Conservation (phyloP, 2,797 vertebrate species). For the Danio aesculapii region DNA sequence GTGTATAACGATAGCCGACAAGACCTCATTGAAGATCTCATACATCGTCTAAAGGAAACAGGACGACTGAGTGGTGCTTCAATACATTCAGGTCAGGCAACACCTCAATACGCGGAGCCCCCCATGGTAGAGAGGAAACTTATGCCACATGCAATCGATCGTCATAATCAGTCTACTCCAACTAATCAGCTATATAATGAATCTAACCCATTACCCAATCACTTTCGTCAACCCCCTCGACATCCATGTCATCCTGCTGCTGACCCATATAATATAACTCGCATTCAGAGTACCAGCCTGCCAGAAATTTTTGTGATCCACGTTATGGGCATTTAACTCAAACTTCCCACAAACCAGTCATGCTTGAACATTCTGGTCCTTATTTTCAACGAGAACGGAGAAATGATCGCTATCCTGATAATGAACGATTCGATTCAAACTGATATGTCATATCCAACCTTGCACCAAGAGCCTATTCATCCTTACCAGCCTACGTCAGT, state of each 20-base stretch:
- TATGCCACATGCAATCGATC: no score
- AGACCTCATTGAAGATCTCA: no score
- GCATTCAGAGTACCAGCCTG: not conserved
- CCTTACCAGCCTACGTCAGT: not conserved
- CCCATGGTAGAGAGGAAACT: no score
- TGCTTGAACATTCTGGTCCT: no score
- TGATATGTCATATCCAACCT: not conserved
- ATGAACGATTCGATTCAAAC: not conserved
- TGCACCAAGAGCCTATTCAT: not conserved
- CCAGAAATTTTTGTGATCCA: not conserved
- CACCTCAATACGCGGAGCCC: not conserved
- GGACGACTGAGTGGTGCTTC: not conserved
- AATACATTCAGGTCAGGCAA: not conserved
- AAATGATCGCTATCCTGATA: not conserved
- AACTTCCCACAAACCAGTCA: no score
- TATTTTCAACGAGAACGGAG: not conserved
- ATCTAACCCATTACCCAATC: not conserved
- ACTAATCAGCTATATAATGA: no score
- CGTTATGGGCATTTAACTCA: not conserved
- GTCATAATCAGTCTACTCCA: not conserved
- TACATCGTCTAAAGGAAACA: not conserved
- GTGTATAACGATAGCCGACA: not conserved
- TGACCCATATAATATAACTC: not conserved
- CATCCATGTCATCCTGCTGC: not conserved
- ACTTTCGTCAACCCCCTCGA: not conserved